Percentiles rank a stretch among this genome's conserved stretches.
Evolutionary conservation across 30 jellyfish, hydroid and myxozoan genomes (phyloP).

Genomic region (Phacellophora camtschatica): DNA sequence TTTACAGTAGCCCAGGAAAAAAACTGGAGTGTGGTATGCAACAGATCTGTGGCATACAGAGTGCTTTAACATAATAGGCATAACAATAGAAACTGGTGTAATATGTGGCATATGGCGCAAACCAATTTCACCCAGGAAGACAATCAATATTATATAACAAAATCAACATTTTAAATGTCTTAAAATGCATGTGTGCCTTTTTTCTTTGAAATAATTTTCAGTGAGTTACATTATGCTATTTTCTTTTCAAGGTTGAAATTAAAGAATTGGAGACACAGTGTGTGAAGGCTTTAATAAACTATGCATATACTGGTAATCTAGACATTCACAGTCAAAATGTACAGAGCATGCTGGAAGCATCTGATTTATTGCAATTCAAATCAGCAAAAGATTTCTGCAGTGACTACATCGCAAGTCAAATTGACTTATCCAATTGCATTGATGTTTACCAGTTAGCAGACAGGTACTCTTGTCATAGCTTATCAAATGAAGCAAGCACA

Average conservation of each 20-base stretch:
- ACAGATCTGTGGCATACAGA: no score
- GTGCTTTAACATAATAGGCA: no score
- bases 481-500: slow-evolving; percentile 7
- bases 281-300: slow-evolving; percentile 43
- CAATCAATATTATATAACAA: no score
- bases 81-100: no score
- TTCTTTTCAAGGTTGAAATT: slow-evolving; percentile 56
- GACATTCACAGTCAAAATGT: slow-evolving; percentile 51
- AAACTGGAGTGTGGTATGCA: no score
- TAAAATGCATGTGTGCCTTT: no score
- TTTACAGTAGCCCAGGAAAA: no score
- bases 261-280: slow-evolving; percentile 64
- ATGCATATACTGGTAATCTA: slow-evolving; percentile 77
- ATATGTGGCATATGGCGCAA: no score
- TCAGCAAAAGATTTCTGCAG: slow-evolving; percentile 59
- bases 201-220: no score
- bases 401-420: slow-evolving; percentile 51
- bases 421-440: slow-evolving; percentile 66
- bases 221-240: not conserved
- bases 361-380: slow-evolving; percentile 83
- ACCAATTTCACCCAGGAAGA: no score
- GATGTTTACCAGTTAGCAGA: slow-evolving; percentile 77
- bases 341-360: slow-evolving; percentile 72
- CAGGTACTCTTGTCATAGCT: slow-evolving; percentile 14
- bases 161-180: no score